Evolutionary conservation across 2,797 vertebrate genomes (phyloP).

Genomic region (Decapterus maruadsi): DNA sequence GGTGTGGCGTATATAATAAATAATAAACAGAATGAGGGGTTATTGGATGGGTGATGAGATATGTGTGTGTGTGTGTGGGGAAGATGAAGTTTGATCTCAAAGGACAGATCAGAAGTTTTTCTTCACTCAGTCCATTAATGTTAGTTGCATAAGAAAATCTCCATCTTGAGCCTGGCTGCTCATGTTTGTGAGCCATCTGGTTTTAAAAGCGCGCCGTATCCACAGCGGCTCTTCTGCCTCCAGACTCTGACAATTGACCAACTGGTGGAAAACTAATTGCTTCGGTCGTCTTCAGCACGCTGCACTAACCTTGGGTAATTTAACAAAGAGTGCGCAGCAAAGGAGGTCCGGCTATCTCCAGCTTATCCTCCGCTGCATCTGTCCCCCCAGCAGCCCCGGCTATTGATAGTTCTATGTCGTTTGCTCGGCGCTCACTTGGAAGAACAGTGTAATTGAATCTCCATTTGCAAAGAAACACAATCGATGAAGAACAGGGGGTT

Average conservation of each 20-base stretch:
- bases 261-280: slow-evolving; percentile 79
- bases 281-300: slow-evolving; percentile 63
- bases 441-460: slow-evolving; percentile 77
- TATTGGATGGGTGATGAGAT: no score
- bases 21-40: no score
- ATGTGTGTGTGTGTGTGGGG: no score
- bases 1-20: no score
- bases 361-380: slow-evolving; percentile 58
- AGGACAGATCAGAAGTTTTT: slow-evolving; percentile 5
- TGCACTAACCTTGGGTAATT: slow-evolving; percentile 77
- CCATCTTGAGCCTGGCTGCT: slow-evolving; percentile 14
- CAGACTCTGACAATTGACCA: slow-evolving; percentile 73
- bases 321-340: slow-evolving; percentile 66
- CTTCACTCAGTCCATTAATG: slow-evolving; percentile 18
- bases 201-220: slow-evolving; percentile 44
- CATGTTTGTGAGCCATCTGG: slow-evolving; percentile 50
- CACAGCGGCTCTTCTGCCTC: slow-evolving; percentile 52
- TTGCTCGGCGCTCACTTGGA: slow-evolving; percentile 66
- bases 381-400: slow-evolving; percentile 51
- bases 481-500: slow-evolving; percentile 64
- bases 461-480: slow-evolving; percentile 72
- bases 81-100: not conserved
- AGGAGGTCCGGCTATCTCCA: slow-evolving; percentile 49
- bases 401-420: slow-evolving; percentile 67
- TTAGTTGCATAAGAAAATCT: not conserved